Percentiles rank a stretch among this genome's conserved stretches.
These are phyloP conservation scores for Cephus rjabovi DNA, from an alignment of 2,888 invertebrate genomes.

Conservation along the genomic window DNA sequence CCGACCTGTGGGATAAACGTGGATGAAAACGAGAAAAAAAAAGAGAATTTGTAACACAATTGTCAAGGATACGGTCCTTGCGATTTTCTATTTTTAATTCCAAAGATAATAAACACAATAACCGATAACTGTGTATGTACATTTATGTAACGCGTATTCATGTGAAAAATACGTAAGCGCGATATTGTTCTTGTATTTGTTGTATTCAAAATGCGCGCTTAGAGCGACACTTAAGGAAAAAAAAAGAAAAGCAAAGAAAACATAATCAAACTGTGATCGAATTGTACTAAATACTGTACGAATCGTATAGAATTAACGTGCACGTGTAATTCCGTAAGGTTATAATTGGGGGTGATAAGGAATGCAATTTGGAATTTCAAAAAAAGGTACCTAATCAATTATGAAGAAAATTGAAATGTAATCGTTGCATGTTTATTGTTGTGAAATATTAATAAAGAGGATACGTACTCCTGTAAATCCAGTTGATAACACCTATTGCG, in stretches of 20 bases:
- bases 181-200: too few relatives aligned
- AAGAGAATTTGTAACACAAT: not conserved
- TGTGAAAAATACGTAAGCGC: too few relatives aligned
- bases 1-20: too few relatives aligned
- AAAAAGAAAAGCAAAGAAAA: conserved; percentile 28
- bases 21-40: too few relatives aligned
- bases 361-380: not conserved
- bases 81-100: not conserved
- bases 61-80: not conserved
- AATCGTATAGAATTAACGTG: not conserved
- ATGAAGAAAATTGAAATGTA: conserved; percentile 34
- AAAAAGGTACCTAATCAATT: not conserved
- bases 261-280: conserved; percentile 62
- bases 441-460: conserved; percentile 54
- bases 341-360: not conserved
- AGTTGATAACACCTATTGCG: too few relatives aligned
- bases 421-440: conserved; percentile 60
- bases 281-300: conserved; percentile 8
- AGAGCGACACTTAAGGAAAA: not conserved
- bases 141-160: too few relatives aligned
- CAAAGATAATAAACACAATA: too few relatives aligned
- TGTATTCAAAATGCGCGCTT: not conserved
- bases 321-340: not conserved
- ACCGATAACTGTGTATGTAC: not conserved
- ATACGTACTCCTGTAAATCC: too few relatives aligned